Percentiles rank a stretch among this genome's conserved stretches.
Conservation (phyloP, 2,888 invertebrate species). For the Pollenia labialis region DNA sequence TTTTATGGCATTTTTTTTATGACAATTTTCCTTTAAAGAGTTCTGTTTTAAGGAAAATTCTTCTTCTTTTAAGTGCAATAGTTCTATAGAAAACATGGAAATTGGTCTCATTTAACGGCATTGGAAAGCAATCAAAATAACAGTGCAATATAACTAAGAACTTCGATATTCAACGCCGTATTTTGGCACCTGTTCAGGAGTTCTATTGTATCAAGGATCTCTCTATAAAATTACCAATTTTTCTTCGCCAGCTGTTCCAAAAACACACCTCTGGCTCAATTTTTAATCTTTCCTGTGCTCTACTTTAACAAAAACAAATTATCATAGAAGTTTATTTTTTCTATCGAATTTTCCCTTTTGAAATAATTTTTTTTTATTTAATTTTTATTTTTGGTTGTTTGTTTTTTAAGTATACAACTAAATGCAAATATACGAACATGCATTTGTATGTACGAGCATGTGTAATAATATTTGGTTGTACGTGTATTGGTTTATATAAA, state of each 20-base stretch:
- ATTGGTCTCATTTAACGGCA: no score
- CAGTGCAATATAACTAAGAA: no score
- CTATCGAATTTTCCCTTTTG: slow-evolving; percentile 27
- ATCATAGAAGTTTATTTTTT: slow-evolving; percentile 6
- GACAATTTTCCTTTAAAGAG: no score
- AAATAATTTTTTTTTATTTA: not conserved
- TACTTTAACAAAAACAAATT: slow-evolving; percentile 8
- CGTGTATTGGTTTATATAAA: not conserved
- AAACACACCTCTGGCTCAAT: not conserved
- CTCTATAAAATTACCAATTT: not conserved
- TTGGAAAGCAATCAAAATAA: no score
- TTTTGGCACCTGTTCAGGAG: no score
- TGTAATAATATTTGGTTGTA: slow-evolving; percentile 20
- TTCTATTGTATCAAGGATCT: no score
- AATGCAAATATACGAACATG: slow-evolving; percentile 18
- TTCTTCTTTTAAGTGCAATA: not conserved
- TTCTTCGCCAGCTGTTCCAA: not conserved
- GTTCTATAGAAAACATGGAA: not conserved
- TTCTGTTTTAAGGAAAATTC: no score
- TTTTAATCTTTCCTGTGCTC: not conserved
- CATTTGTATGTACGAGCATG: not conserved
- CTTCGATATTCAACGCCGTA: no score
- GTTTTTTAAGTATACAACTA: slow-evolving; percentile 36
- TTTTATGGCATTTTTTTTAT: no score
- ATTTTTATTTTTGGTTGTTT: not conserved